Base-by-base conservation (phyloP, 2,113 vertebrate species). In the Craseonycteris thonglongyai region DNA sequence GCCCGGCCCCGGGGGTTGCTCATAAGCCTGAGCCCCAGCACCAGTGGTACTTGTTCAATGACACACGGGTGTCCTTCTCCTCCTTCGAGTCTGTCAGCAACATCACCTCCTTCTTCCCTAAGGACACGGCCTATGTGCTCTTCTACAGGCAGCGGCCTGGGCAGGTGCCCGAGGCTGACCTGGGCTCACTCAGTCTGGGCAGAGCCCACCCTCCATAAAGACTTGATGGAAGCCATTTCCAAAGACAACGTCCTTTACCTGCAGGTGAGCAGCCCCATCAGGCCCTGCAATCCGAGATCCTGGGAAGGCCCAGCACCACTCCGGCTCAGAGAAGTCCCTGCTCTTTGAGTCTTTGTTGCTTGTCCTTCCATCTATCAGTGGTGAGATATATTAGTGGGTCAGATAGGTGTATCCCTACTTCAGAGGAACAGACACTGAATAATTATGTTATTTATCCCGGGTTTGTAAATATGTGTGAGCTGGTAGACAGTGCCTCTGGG, bases 1-100 rank as follows among this genome's bases (percentile, higher is more conserved):
- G 96, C 24, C 90, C 82, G 0, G 74, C 86, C 1, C 8, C 3
- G 0, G 94, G 84, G 0, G 74, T 96, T 0, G 94, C 97, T 1
- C 98, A 98, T 28, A 95, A 97, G 33, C 1, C 98, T 0, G 98
- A 98, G 88, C 94, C 98, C 0, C 98, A 98, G 84, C 98, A 97
- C 97, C 98, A 98, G 93, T 99, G 99, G 99, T 99, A 98, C 95
- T 97, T 99, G 66, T 99, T 99, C 92, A 99, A 99, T 0, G 99
- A 99, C 98, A 99, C 98, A 19, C 97, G 98, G 5, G 98, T 99
- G 76, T 99, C 98, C 74, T 99, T 98, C 96, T 99, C 98, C 16
- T 99, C 98, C 81, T 99, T 99, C 0, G 98, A 99, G 92, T 99
- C 98, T 0, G 98, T 99, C 79, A 99, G 98, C 97, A 98, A 98